These are phyloP conservation scores for Oscarella lobularis DNA, from an alignment of 37 sponge, comb jelly and placozoan genomes.

Conservation along the genomic window DNA sequence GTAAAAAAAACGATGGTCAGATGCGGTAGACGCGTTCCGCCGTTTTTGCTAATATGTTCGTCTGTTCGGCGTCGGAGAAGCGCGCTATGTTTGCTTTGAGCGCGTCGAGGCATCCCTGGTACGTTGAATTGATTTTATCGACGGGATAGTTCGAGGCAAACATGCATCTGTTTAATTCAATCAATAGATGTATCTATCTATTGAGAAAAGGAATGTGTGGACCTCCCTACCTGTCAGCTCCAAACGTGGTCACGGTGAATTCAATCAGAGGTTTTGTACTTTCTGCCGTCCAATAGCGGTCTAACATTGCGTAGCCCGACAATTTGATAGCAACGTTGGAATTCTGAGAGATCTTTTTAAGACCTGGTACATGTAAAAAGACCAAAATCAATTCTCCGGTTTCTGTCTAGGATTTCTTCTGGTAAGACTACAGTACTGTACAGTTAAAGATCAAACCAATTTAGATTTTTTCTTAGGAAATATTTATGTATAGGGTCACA, in stretches of 20 bases:
- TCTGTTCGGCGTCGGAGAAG: slow-evolving; percentile 38
- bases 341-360: neutral
- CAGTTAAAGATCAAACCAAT: no score
- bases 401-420: no score
- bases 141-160: slow-evolving; percentile 91
- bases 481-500: no score
- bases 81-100: slow-evolving; percentile 10
- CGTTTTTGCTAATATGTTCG: slow-evolving; percentile 38
- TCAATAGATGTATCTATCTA: slow-evolving; percentile 9
- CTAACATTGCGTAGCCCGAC: neutral
- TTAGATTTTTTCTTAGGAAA: no score
- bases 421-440: no score
- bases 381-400: no score
- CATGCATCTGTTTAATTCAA: slow-evolving; percentile 40
- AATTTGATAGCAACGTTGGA: slow-evolving; percentile 1
- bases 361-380: no score
- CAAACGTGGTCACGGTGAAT: neutral
- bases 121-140: slow-evolving; percentile 67
- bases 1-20: no score
- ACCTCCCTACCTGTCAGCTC: neutral
- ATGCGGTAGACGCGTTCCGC: slow-evolving; percentile 20
- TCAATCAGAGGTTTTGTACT: neutral
- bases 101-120: slow-evolving; percentile 24
- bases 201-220: slow-evolving; percentile 3
- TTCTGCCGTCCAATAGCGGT: neutral